Evolutionary conservation across 37 sponge, comb jelly and placozoan genomes (phyloP).

Genomic region (Spongia lamella): DNA sequence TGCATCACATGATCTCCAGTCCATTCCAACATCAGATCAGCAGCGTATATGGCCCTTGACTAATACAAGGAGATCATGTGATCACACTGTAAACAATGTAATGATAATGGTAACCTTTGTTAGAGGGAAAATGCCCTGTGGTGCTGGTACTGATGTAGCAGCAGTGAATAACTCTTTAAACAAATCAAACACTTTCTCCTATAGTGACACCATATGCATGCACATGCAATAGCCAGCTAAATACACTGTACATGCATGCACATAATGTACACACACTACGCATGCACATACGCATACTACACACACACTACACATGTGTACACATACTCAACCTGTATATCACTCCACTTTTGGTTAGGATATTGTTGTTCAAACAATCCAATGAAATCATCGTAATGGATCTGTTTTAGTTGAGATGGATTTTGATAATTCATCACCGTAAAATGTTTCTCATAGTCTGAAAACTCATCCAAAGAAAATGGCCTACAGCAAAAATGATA

Average conservation of each 20-base stretch:
- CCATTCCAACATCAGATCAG: constrained; percentile 93
- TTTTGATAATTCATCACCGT: constrained; percentile 94
- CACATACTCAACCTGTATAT: constrained; percentile 45
- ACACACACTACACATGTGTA: neutral
- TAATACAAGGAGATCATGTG: constrained; percentile 2
- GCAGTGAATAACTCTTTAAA: constrained; percentile 56
- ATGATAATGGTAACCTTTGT: constrained; percentile 41
- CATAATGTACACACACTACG: neutral
- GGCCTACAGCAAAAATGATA: constrained; percentile 62
- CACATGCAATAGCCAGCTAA: no score
- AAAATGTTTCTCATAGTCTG: constrained; percentile 92
- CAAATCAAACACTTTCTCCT: constrained; percentile 32
- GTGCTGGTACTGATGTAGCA: constrained; percentile 46
- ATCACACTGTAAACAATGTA: neutral
- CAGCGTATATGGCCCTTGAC: constrained; percentile 86
- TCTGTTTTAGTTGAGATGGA: constrained; percentile 44
- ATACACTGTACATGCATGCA: neutral
- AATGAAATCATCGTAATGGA: constrained; percentile 75
- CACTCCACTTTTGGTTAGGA: constrained; percentile 69
- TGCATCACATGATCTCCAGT: constrained; percentile 26
- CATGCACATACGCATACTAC: no score
- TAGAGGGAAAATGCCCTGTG: constrained; percentile 52
- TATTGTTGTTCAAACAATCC: constrained; percentile 83
- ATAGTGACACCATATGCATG: no score
- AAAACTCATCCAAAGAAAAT: constrained; percentile 75